Evolutionary conservation across 1,140 invertebrate genomes (phyloP).

Genomic region (Papilio machaon): DNA sequence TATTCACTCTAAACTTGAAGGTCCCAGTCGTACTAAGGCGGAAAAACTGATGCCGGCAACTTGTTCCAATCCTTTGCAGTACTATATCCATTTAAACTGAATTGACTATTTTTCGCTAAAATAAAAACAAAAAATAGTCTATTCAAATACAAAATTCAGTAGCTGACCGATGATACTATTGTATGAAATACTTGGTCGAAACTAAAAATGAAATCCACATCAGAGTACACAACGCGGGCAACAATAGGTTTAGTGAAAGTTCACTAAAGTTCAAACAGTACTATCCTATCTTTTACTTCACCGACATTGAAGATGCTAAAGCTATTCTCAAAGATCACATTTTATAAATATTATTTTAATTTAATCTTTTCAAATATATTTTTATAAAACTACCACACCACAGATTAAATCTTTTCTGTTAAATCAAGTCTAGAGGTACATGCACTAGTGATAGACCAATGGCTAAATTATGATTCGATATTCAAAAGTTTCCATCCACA

Average conservation of each 20-base stretch:
- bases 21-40: too few species aligned
- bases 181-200: neutral
- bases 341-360: neutral
- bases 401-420: too few species aligned
- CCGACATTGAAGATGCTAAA: neutral
- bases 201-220: neutral
- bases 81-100: too few species aligned
- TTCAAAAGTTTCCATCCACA: neutral
- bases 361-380: neutral
- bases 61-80: too few species aligned
- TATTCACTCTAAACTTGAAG: too few species aligned
- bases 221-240: neutral
- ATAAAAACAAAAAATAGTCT: too few species aligned
- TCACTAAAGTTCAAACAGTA: slow-evolving; percentile 1
- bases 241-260: neutral
- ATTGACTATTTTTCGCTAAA: too few species aligned
- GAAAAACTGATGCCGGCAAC: too few species aligned
- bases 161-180: neutral
- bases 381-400: neutral
- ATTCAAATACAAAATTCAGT: neutral
- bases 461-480: neutral
- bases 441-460: neutral
- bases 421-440: neutral
- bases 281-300: neutral
- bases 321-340: neutral